Evolutionary conservation across 23 tunicate species (phyloP).

Genomic region (Diplosoma virens): DNA sequence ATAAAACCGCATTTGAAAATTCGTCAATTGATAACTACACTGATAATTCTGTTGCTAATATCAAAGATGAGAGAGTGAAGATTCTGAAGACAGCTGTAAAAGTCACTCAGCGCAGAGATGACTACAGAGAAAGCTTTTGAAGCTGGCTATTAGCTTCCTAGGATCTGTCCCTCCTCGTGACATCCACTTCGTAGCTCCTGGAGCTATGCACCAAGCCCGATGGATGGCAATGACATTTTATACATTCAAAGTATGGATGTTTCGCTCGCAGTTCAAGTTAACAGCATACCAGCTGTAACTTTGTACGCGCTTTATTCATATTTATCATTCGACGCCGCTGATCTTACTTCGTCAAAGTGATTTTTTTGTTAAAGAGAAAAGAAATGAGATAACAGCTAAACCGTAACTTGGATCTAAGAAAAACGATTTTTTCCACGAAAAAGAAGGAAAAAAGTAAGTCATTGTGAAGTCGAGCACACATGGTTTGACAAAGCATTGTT

Average conservation of each 20-base stretch:
- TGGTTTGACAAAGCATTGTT: too few relatives aligned
- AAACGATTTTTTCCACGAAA: too few relatives aligned
- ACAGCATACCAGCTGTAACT: too few relatives aligned
- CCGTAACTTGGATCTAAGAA: too few relatives aligned
- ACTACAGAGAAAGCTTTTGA: conserved; percentile 10
- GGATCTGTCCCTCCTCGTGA: conserved; percentile 5
- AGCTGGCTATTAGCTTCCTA: neutral
- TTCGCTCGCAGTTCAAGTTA: neutral
- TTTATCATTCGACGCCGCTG: too few relatives aligned
- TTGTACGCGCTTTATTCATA: too few relatives aligned
- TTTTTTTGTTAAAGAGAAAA: too few relatives aligned
- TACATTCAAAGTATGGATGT: conserved; percentile 14
- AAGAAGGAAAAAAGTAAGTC: too few relatives aligned
- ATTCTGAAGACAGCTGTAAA: neutral
- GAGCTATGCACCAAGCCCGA: conserved; percentile 9
- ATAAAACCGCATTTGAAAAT: neutral
- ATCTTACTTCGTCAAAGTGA: too few relatives aligned
- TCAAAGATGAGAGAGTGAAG: conserved; percentile 10
- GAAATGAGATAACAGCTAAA: too few relatives aligned
- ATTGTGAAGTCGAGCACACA: too few relatives aligned
- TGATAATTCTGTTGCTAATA: neutral
- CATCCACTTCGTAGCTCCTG: conserved; percentile 17
- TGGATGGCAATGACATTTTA: conserved; percentile 21
- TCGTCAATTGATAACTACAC: conserved; percentile 6
- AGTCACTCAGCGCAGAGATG: conserved; percentile 16